A percentile compares a stretch with the other conserved stretches of the same genome.
These are phyloP conservation scores for Myzus persicae DNA, from an alignment of 1,140 invertebrate species.

Conservation along the genomic window DNA sequence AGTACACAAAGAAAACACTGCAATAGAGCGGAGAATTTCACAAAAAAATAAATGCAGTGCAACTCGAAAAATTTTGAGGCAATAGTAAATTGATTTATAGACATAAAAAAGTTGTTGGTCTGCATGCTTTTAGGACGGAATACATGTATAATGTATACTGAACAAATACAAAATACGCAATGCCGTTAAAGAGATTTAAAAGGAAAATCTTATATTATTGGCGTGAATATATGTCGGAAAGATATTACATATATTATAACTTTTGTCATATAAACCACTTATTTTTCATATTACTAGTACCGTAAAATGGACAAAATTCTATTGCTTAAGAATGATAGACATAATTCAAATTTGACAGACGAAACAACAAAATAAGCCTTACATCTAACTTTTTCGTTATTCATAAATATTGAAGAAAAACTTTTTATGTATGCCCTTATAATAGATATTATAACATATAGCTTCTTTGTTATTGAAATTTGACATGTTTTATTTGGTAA, in stretches of 20 bases:
- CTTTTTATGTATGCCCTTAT: neutral
- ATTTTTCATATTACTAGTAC: neutral
- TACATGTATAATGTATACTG: neutral
- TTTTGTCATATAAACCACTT: neutral
- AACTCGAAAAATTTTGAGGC: neutral
- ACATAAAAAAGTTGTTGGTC: neutral
- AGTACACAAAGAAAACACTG: neutral
- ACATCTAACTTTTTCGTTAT: neutral
- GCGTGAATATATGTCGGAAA: neutral
- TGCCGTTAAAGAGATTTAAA: conserved; percentile 1
- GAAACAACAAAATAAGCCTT: neutral
- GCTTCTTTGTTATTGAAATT: neutral
- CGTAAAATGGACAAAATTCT: neutral
- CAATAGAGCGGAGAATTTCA: neutral
- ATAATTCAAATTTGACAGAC: neutral
- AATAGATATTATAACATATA: neutral
- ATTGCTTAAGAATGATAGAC: neutral
- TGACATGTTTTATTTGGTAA: neutral
- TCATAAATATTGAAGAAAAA: neutral
- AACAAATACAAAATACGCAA: neutral
- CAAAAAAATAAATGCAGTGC: neutral
- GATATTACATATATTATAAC: neutral
- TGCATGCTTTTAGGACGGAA: neutral
- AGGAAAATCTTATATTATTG: neutral
- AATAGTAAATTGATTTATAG: neutral